Evolutionary conservation across 2,797 vertebrate species (phyloP).

Genomic region (Pogoniulus pusillus): DNA sequence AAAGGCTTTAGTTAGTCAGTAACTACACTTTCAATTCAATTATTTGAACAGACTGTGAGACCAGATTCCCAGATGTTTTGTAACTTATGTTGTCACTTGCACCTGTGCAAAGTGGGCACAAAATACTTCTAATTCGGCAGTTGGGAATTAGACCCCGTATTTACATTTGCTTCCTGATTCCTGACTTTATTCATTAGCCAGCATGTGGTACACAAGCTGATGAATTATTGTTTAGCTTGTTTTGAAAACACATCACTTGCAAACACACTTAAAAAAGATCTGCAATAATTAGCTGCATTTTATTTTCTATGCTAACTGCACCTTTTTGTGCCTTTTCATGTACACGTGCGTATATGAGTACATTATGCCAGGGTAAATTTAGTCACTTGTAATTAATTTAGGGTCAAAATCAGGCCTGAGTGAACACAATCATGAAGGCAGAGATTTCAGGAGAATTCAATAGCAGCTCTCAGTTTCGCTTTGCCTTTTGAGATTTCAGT

Average conservation of each 20-base stretch:
- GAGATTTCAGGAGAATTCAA: background rate
- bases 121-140: constrained; percentile 62
- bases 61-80: constrained; percentile 59
- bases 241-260: constrained; percentile 52
- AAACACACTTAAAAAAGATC: constrained; percentile 49
- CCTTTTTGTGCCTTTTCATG: constrained; percentile 34
- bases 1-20: constrained; percentile 59
- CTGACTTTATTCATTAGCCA: constrained; percentile 70
- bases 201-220: constrained; percentile 36
- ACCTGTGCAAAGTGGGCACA: constrained; percentile 65
- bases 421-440: background rate
- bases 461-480: background rate
- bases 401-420: constrained; percentile 28
- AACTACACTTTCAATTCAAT: constrained; percentile 63
- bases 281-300: constrained; percentile 56
- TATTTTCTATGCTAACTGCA: constrained; percentile 47
- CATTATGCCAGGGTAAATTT: constrained; percentile 33
- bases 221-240: constrained; percentile 63
- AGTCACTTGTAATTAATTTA: constrained; percentile 23
- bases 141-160: constrained; percentile 53
- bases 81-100: constrained; percentile 53
- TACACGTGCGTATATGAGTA: background rate
- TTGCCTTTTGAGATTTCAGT: background rate
- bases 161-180: constrained; percentile 54
- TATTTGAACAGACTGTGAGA: constrained; percentile 51